A percentile compares a stretch with the other conserved stretches of the same genome.
Evolutionary conservation across 2,113 vertebrate genomes (phyloP).

Genomic region (Poeciliopsis turrubarensis): DNA sequence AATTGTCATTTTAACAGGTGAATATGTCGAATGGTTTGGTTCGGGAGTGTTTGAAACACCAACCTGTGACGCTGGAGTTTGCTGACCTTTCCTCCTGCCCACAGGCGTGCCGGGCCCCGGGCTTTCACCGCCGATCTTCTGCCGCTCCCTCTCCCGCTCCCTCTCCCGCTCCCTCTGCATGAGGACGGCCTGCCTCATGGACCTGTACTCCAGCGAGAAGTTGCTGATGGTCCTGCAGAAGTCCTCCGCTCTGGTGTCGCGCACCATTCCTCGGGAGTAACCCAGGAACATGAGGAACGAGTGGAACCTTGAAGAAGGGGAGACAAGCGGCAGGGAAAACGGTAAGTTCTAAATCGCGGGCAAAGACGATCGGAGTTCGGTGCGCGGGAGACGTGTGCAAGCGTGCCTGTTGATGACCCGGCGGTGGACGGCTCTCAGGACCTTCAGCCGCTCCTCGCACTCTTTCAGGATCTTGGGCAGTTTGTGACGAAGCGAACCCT

Average conservation of each 20-base stretch:
- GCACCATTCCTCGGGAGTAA: slow-evolving; percentile 74
- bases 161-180: slow-evolving; percentile 73
- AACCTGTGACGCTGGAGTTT: slow-evolving; percentile 36
- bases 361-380: neutral
- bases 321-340: neutral
- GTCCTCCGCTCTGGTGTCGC: slow-evolving; percentile 69
- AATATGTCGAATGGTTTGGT: neutral
- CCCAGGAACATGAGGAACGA: slow-evolving; percentile 82
- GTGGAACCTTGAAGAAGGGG: slow-evolving; percentile 74
- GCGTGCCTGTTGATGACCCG: slow-evolving; percentile 78
- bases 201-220: slow-evolving; percentile 81
- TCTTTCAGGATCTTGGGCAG: slow-evolving; percentile 77
- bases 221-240: slow-evolving; percentile 82
- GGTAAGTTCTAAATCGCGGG: neutral
- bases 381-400: neutral
- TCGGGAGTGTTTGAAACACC: neutral
- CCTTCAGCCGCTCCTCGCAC: slow-evolving; percentile 75
- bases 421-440: slow-evolving; percentile 79
- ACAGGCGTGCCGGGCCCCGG: slow-evolving; percentile 4
- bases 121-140: slow-evolving; percentile 30
- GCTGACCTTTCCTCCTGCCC: slow-evolving; percentile 31
- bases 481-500: slow-evolving; percentile 53
- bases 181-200: slow-evolving; percentile 64
- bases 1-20: too few relatives aligned
- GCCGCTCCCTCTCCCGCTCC: slow-evolving; percentile 55